Base-by-base conservation (phyloP, 1,140 invertebrate genomes). In the Drosophila orosa region DNA sequence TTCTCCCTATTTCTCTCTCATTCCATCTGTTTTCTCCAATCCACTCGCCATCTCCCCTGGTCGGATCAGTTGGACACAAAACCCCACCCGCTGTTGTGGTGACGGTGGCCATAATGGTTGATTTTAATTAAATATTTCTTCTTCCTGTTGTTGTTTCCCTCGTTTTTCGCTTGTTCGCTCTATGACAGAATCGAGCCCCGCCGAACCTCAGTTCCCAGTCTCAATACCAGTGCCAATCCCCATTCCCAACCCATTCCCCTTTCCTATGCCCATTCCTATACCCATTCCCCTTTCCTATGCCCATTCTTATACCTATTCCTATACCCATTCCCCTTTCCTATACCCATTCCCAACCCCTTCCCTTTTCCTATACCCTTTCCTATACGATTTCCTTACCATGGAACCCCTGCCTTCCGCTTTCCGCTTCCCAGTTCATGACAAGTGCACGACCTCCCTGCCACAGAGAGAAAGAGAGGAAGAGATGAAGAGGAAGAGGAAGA, bases 91-190 rank as follows among this genome's bases (percentile, higher is more conserved):
- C 73, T 65, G 68, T 85, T 69, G 76, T 76, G 80, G 67, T 78
- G 71, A 69, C 84, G 83, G 83, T 79, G 84, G 73, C 67, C 80
- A 83, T 77, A 80, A 87, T 87, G 84, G 84, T 87, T 87, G 84
- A 89, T 89, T 87, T 87, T 87, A 87, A 87, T 87, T 87, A 87
- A 87, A 87, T 87, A 87, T 87, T 89, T 87, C 84, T 87, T 87
- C 84, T 87, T 87, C 84, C 84, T 87, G 84, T 87, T 78, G 78
- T 83, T 84, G 77, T 78, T 87, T 77, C 84, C 85, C 79, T 74
- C 74, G 45, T 69, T 62, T 69, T 57, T 69, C 42, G 45, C 45
- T 48, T 22, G 54, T 54, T 47, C 45, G 50, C 37, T 78, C 50
- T 69, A 68, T 66, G 63, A 59, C 12, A 45, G 68, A 45, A 52